Evolutionary conservation across 2,797 vertebrate species (phyloP), one percentile per base, ranked within the genome.

Genomic region (Poecilia wingei): DNA sequence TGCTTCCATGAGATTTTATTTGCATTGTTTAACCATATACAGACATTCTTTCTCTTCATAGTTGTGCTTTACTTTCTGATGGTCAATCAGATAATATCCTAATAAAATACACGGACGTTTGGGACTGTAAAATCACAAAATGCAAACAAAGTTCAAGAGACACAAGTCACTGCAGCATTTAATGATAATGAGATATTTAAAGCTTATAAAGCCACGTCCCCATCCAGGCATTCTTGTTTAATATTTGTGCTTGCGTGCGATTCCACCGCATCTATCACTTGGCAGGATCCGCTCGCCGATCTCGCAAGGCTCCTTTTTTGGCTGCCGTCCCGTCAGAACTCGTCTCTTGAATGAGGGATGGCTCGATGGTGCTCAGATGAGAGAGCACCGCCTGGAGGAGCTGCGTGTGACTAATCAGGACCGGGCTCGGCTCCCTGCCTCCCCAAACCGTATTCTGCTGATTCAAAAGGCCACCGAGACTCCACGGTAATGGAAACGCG

Each of bases 401-500:
- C 90, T 73, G 81, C 89, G 86, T 93, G 90, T 90, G 89, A 93
- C 91, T 93, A 92, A 94, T 94, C 92, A 93, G 88, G 86, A 88
- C 86, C 79, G 87, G 90, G 87, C 88, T 89, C 66, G 3, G 82
- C 87, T 91, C 89, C 90, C 91, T 84, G 76, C 53, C 82, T 90
- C 88, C 87, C 87, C 86, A 84, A 87, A 91, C 82, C 86, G 74
- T 84, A 92, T 92, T 93, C 85, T 92, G 89, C 87, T 92, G 93
- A 94, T 94, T 94, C 93, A 94, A 93, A 92, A 87, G 93, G 88
- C 92, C 88, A 82, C 84, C 41, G 85, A 91, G 87, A 86, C 88
- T 75, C 80, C 3, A 13, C 57, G 76, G 85, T 85, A 83, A 89
- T 91, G 87, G 86, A 84, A 85, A 83, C 82, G 87, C 88, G 84